Percentiles rank a stretch among this genome's conserved stretches.
These are phyloP conservation scores for Leucoraja ocellata DNA, from an alignment of 2,797 vertebrate genomes.

Conservation along the genomic window DNA sequence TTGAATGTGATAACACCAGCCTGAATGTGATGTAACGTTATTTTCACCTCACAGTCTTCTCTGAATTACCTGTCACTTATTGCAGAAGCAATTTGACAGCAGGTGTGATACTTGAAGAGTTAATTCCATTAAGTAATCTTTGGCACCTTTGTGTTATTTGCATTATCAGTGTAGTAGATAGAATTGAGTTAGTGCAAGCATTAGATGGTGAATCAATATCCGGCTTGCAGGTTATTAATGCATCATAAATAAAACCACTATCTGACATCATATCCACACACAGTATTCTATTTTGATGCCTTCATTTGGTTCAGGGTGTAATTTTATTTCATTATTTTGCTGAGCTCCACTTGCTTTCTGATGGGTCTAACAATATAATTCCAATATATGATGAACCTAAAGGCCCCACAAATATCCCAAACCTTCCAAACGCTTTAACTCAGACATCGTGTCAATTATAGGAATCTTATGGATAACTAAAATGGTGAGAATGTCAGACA, in stretches of 20 bases:
- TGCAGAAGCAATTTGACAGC: background rate
- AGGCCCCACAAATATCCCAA: background rate
- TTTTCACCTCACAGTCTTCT: background rate
- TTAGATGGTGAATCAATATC: background rate
- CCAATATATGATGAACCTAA: background rate
- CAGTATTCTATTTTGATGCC: background rate
- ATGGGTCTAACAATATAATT: background rate
- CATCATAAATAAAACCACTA: no score
- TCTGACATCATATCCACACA: background rate
- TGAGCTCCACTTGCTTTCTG: background rate
- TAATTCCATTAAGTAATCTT: conserved; percentile 2
- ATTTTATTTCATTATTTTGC: background rate
- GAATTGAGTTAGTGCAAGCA: background rate
- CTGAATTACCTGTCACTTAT: background rate
- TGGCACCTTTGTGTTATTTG: background rate
- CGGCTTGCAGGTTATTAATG: background rate
- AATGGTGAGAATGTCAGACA: background rate
- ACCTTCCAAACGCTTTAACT: background rate
- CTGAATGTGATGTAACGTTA: background rate
- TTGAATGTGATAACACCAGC: background rate
- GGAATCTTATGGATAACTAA: background rate
- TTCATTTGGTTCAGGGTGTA: background rate
- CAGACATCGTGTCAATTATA: background rate
- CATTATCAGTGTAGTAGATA: background rate
- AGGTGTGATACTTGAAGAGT: background rate